Conservation (phyloP, 2,113 vertebrate genomes). For the Penelope pileata region DNA sequence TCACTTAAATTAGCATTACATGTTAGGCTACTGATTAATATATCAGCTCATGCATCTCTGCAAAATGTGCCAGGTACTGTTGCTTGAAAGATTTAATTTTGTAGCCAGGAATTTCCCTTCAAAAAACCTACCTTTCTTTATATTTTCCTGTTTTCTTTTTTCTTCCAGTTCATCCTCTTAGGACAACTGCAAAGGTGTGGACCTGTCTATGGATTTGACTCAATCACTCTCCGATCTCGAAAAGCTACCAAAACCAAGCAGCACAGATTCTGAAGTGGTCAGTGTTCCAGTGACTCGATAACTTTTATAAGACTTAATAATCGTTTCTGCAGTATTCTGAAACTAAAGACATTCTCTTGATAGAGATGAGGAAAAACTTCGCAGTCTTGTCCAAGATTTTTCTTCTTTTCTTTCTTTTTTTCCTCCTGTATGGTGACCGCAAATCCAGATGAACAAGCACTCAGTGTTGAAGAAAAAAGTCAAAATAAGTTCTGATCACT, state of each 20-base stretch:
- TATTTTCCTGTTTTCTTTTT: neutral
- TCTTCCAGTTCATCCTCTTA: slow-evolving; percentile 34
- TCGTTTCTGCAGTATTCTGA: neutral
- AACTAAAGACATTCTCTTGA: neutral
- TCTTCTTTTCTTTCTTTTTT: neutral
- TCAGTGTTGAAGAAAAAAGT: slow-evolving; percentile 24
- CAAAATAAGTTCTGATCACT: slow-evolving; percentile 2
- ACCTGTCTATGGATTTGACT: neutral
- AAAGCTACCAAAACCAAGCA: neutral
- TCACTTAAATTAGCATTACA: neutral
- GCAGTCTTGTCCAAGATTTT: neutral
- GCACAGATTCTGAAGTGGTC: slow-evolving; percentile 18
- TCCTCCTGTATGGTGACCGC: neutral
- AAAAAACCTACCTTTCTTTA: neutral
- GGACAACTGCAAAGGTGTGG: slow-evolving; percentile 20
- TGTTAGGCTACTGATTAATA: neutral
- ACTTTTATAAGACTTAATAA: slow-evolving; percentile 1
- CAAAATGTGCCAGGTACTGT: neutral
- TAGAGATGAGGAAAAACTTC: neutral
- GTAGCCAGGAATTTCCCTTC: neutral
- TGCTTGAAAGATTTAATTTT: neutral
- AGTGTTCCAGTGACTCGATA: slow-evolving; percentile 10
- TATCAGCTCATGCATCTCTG: neutral
- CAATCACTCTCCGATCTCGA: neutral
- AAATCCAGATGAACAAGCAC: neutral